Evolutionary conservation across 2,113 vertebrate species (phyloP).

Genomic region (Motacilla alba): DNA sequence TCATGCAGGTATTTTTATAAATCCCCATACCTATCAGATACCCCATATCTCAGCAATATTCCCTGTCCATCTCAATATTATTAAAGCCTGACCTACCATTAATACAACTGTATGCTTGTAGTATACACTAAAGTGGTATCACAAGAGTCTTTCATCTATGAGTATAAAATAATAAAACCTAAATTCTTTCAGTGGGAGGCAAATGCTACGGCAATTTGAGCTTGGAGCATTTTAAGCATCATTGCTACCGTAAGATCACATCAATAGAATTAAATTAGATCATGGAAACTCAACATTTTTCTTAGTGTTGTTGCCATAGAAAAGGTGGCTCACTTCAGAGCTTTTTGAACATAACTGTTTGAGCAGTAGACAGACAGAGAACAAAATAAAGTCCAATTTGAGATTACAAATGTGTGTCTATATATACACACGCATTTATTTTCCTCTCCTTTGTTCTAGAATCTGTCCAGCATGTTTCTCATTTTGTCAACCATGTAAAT

Average conservation of each 20-base stretch:
- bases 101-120: neutral
- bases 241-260: slow-evolving; percentile 1
- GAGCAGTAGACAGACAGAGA: slow-evolving; percentile 18
- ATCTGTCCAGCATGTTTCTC: neutral
- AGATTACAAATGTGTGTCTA: neutral
- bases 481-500: neutral
- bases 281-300: slow-evolving; percentile 39
- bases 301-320: slow-evolving; percentile 61
- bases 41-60: neutral
- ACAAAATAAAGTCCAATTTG: neutral
- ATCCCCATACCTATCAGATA: neutral
- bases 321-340: slow-evolving; percentile 18
- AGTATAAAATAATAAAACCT: slow-evolving; percentile 7
- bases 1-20: neutral
- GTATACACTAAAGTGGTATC: neutral
- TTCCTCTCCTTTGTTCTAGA: neutral
- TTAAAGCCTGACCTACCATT: neutral
- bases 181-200: slow-evolving; percentile 14
- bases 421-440: neutral
- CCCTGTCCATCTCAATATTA: neutral
- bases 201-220: slow-evolving; percentile 20
- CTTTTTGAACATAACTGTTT: slow-evolving; percentile 13
- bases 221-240: slow-evolving; percentile 28
- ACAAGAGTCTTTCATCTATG: neutral
- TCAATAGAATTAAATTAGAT: slow-evolving; percentile 36